Percentiles rank a stretch among this genome's conserved stretches.
Evolutionary conservation across 2,888 invertebrate species (phyloP).

Genomic region (Melinopterus prodromus): DNA sequence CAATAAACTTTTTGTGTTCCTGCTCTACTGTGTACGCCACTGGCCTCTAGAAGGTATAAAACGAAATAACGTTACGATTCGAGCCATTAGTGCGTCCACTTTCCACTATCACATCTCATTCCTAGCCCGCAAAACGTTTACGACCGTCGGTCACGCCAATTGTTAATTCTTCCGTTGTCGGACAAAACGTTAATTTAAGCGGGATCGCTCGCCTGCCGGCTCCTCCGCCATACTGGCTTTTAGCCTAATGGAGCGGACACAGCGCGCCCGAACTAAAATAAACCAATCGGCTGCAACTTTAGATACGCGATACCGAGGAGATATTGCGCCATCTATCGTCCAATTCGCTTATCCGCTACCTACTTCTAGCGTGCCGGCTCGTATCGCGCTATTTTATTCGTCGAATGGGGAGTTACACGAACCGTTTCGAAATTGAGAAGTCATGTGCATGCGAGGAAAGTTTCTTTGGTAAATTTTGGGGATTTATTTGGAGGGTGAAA

Average conservation of each 20-base stretch:
- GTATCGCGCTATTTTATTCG: background rate
- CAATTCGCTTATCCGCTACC: background rate
- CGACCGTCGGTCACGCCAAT: slow-evolving; percentile 44
- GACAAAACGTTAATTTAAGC: slow-evolving; percentile 58
- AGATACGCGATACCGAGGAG: slow-evolving; percentile 46
- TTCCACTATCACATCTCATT: slow-evolving; percentile 46
- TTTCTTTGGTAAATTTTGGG: background rate
- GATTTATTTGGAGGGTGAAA: too few species aligned
- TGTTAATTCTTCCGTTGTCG: slow-evolving; percentile 55
- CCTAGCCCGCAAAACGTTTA: slow-evolving; percentile 36
- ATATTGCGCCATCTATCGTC: background rate
- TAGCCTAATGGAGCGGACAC: slow-evolving; percentile 55
- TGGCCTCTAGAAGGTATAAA: slow-evolving; percentile 23
- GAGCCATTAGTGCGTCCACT: slow-evolving; percentile 32
- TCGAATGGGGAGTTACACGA: background rate
- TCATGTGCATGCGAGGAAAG: background rate
- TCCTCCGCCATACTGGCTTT: slow-evolving; percentile 47
- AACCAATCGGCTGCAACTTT: slow-evolving; percentile 57
- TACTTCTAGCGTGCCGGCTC: background rate
- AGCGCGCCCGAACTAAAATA: slow-evolving; percentile 48
- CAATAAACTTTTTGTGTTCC: background rate
- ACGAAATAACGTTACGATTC: background rate
- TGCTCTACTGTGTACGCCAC: background rate
- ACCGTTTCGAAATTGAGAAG: background rate
- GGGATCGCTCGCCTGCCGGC: slow-evolving; percentile 52